phyloP scores from a whole-genome alignment of 2,888 invertebrate genomes.

The Blera fallax region DNA sequence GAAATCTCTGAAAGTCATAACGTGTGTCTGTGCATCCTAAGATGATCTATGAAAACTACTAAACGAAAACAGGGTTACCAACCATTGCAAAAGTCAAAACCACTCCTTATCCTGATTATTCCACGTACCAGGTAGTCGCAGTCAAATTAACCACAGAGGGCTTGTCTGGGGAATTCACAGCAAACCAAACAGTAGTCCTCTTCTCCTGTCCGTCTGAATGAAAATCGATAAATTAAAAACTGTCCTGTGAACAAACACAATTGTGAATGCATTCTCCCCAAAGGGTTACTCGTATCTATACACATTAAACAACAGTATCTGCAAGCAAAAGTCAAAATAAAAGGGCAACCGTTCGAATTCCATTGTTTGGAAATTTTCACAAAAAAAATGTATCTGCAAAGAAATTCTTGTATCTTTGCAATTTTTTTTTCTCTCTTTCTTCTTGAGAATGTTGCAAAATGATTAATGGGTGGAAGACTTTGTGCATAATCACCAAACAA shows the following conservation, averaged over 20 bases:
- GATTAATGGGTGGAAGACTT: conserved; percentile 58
- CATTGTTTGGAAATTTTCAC: conserved; percentile 30
- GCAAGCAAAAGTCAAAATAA: conserved; percentile 15
- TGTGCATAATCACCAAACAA: conserved; percentile 41
- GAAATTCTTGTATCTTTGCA: neutral
- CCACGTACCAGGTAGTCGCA: neutral
- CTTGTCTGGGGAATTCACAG: conserved; percentile 49
- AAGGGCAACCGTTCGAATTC: conserved; percentile 11
- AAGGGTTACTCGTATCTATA: conserved; percentile 42
- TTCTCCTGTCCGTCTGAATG: conserved; percentile 30
- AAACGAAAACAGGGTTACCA: neutral
- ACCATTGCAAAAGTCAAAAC: too few species aligned
- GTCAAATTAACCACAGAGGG: conserved; percentile 51
- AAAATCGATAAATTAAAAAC: conserved; percentile 43
- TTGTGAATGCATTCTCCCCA: conserved; percentile 2
- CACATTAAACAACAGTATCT: neutral
- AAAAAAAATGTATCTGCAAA: conserved; percentile 27
- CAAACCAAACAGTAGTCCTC: conserved; percentile 39
- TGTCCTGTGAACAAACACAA: neutral
- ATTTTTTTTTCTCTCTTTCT: neutral
- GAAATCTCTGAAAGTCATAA: too few species aligned
- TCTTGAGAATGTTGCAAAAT: conserved; percentile 41
- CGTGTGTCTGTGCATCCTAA: too few species aligned
- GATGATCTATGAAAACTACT: too few species aligned
- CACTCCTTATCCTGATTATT: neutral